Evolutionary conservation across 2,797 vertebrate species (phyloP), one percentile per base, ranked within the genome.

Genomic region (Phalloptychus januarius): DNA sequence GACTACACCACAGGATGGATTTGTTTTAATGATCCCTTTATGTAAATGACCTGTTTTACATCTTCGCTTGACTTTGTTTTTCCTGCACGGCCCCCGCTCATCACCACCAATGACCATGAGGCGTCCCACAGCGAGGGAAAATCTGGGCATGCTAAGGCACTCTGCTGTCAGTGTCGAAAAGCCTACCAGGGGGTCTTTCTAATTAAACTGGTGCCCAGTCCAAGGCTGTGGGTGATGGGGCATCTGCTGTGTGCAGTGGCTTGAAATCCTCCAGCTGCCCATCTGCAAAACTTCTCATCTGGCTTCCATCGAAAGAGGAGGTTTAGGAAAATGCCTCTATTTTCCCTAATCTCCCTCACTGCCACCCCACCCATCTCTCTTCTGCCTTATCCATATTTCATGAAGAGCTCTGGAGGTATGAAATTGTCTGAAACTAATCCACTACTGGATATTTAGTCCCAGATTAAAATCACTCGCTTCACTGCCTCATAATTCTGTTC

Each of bases 391-490:
- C 94, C 95, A 96, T 96, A 96, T 96, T 96, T 96, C 95, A 96
- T 96, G 95, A 96, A 93, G 92, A 88, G 88, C 91, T 93, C 93
- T 93, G 91, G 90, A 95, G 95, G 93, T 95, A 95, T 93, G 94
- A 95, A 95, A 95, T 94, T 94, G 83, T 94, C 89, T 93, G 94
- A 95, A 95, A 96, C 94, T 96, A 96, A 96, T 96, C 95, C 95
- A 95, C 95, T 94, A 89, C 93, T 94, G 94, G 95, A 96, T 96
- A 95, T 96, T 96, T 96, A 96, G 95, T 95, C 93, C 90, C 94
- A 95, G 96, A 96, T 96, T 96, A 96, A 96, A 96, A 96, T 96
- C 95, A 92, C 86, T 93, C 89, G 94, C 95, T 93, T 93, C 90
- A 92, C 90, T 94, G 93, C 92, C 86, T 94, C 91, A 91, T 94